These are phyloP conservation scores for Drosophila peninsularis DNA, from an alignment of 2,888 invertebrate genomes.

Conservation along the genomic window DNA sequence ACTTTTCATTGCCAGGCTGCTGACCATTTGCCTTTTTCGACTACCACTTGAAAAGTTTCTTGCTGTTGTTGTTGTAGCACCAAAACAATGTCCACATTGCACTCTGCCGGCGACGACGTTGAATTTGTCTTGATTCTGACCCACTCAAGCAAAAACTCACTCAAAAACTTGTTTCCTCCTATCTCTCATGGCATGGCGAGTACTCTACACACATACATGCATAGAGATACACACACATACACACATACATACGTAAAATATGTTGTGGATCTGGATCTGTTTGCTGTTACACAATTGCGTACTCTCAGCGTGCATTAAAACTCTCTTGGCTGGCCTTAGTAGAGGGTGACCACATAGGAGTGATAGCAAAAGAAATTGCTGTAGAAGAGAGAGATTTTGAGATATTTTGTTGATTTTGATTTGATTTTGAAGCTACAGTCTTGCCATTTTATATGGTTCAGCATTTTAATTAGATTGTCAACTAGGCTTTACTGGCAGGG, in stretches of 20 bases:
- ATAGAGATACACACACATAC: background rate
- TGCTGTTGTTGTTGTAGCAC: conserved; percentile 1
- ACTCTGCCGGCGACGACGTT: conserved; percentile 24
- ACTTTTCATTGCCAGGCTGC: conserved; percentile 18
- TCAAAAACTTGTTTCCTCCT: conserved; percentile 56
- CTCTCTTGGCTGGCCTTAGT: background rate
- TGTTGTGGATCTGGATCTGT: conserved; percentile 34
- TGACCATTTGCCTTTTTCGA: conserved; percentile 19
- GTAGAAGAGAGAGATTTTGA: background rate
- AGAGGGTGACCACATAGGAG: background rate
- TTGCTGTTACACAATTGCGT: conserved; percentile 62
- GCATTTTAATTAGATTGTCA: background rate
- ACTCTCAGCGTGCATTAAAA: conserved; percentile 36
- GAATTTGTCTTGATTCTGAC: conserved; percentile 48
- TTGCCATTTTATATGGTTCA: background rate
- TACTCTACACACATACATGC: background rate
- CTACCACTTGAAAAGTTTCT: conserved; percentile 11
- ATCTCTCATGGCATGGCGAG: background rate
- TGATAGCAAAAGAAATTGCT: background rate
- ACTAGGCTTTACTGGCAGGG: background rate
- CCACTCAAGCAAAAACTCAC: conserved; percentile 47
- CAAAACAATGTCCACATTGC: conserved; percentile 43
- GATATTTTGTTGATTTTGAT: background rate
- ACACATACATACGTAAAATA: conserved; percentile 1
- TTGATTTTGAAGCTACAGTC: background rate